Percentiles rank a stretch among this genome's conserved stretches.
Conservation (phyloP, 2,888 invertebrate species). For the Philonicus albiceps region DNA sequence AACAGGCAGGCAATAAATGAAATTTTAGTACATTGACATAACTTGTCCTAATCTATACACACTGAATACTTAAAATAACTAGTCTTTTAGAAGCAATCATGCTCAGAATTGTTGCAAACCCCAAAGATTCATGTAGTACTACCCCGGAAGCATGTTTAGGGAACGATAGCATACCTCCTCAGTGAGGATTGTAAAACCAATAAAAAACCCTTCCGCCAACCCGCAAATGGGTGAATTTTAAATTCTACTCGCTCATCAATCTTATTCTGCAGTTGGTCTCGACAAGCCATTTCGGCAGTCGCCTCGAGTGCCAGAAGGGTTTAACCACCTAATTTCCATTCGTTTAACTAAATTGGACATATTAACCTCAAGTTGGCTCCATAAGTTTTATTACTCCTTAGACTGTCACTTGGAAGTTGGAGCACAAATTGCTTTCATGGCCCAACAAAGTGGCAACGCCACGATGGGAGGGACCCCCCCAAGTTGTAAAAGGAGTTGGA, state of each 20-base stretch:
- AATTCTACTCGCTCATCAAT: conserved; percentile 20
- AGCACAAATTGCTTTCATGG: conserved; percentile 46
- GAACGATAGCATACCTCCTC: not conserved
- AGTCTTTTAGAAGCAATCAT: not conserved
- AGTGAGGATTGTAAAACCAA: not conserved
- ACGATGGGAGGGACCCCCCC: not conserved
- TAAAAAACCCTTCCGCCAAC: not conserved
- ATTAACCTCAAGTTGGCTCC: conserved; percentile 43
- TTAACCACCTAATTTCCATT: conserved; percentile 48
- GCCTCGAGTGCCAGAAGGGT: conserved; percentile 33
- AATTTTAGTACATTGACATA: not conserved
- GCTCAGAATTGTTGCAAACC: not conserved
- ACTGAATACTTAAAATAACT: not conserved
- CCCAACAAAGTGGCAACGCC: conserved; percentile 30
- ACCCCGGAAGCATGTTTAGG: not conserved
- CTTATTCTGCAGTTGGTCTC: conserved; percentile 27
- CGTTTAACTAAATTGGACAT: conserved; percentile 45
- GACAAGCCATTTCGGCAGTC: conserved; percentile 30
- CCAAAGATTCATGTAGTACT: not conserved
- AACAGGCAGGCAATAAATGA: not conserved
- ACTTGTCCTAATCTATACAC: not conserved
- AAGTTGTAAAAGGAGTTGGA: conserved; percentile 6
- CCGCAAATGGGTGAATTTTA: not conserved
- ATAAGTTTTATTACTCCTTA: conserved; percentile 45
- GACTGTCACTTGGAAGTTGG: conserved; percentile 44